Base-by-base conservation (phyloP, 2,113 vertebrate genomes). In the Alligator mississippiensis region DNA sequence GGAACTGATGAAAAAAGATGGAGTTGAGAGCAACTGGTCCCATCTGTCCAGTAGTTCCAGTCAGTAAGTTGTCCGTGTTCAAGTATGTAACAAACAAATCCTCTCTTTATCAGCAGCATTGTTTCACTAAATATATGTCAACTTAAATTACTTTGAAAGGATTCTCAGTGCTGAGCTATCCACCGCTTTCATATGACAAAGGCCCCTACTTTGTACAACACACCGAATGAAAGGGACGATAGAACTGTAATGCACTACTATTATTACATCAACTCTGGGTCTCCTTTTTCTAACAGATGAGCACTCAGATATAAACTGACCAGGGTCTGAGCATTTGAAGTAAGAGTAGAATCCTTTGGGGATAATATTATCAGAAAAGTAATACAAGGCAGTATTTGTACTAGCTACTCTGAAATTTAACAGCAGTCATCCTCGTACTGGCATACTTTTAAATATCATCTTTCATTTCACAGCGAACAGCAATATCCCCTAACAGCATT, bases 351-450 rank as follows among this genome's bases (percentile, higher is more conserved):
- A 94, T 96, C 90, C 95, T 96, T 96, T 86, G 82, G 93, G 95
- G 89, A 94, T 64, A 55, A 70, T 0, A 5, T 94, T 96, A 94
- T 85, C 34, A 38, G 83, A 87, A 96, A 94, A 96, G 94, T 95
- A 96, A 94, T 95, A 92, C 85, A 95, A 96, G 93, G 90, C 91
- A 54, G 59, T 90, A 92, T 95, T 96, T 96, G 96, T 95, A 93
- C 61, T 85, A 91, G 91, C 0, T 1, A 85, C 94, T 93, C 94
- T 93, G 90, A 94, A 93, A 95, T 93, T 92, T 87, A 93, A 80
- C 94, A 95, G 86, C 90, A 93, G 90, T 87, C 91, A 93, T 11
- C 90, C 89, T 87, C 74, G 64, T 94, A 77, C 64, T 68, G 93
- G 84, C 87, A 93, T 92, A 92, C 86, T 93, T 92, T 91, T 92